Percentiles rank a stretch among this genome's conserved stretches.
Conservation (phyloP, 2,113 vertebrate genomes). For the Eolophus roseicapilla region DNA sequence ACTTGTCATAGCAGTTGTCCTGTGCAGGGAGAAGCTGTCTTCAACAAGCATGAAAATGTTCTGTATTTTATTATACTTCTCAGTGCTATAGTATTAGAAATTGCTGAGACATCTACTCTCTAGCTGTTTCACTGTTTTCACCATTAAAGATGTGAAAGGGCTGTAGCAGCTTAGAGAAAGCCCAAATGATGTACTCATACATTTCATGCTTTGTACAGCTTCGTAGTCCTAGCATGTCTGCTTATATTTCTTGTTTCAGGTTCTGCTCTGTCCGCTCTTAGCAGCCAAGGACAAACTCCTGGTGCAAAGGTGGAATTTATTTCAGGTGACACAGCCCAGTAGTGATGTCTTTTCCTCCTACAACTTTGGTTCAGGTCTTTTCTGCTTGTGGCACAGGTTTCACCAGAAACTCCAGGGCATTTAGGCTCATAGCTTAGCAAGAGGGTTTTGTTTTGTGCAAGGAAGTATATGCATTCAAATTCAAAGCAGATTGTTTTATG, state of each 20-base stretch:
- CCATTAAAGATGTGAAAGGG: neutral
- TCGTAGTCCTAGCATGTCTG: neutral
- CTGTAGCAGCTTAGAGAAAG: neutral
- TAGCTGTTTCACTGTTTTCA: neutral
- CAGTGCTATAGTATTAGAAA: neutral
- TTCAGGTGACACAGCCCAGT: neutral
- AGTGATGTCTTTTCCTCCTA: neutral
- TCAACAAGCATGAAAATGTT: neutral
- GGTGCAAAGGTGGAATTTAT: neutral
- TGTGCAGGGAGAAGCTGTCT: neutral
- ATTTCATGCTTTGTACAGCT: neutral
- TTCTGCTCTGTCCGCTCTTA: neutral
- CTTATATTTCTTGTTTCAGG: neutral
- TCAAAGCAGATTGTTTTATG: constrained; percentile 59
- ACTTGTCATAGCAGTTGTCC: neutral
- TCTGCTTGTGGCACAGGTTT: neutral
- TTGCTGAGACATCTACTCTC: neutral
- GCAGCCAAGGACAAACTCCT: neutral
- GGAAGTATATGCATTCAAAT: constrained; percentile 21
- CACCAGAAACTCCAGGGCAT: neutral
- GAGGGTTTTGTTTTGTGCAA: neutral
- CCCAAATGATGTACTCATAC: fast-evolving
- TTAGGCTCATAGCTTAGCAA: neutral
- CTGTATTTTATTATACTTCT: neutral
- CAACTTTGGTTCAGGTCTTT: neutral